phyloP scores from a whole-genome alignment of 2,113 vertebrate genomes.

The Myotis lucifugus region DNA sequence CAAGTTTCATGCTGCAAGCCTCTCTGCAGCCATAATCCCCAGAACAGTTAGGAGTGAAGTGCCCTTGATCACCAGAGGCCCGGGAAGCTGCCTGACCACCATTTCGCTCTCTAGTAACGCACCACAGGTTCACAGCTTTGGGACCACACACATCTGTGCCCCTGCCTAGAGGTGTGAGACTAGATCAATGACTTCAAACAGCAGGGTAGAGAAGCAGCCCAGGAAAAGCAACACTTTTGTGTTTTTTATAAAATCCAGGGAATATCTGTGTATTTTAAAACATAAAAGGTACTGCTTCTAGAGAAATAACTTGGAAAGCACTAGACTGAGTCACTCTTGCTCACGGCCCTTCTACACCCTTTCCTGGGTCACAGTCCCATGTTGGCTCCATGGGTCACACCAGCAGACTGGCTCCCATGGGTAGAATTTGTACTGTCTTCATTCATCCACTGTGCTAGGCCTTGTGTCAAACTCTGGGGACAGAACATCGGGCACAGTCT shows the following conservation, averaged over 20 bases:
- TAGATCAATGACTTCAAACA: background rate
- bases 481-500: background rate
- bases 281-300: background rate
- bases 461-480: background rate
- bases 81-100: background rate
- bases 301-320: background rate
- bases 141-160: background rate
- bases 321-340: background rate
- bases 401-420: background rate
- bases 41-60: background rate
- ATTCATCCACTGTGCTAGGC: background rate
- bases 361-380: background rate
- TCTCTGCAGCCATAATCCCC: background rate
- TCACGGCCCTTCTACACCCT: background rate
- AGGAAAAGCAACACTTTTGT: background rate
- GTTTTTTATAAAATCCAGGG: slow-evolving; percentile 25
- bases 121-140: background rate
- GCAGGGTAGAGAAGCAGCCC: background rate
- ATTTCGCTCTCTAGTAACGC: background rate
- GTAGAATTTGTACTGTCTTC: background rate
- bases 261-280: background rate
- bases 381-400: background rate
- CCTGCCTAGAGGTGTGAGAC: background rate
- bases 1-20: background rate
- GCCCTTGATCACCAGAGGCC: background rate